A percentile compares a stretch with the other conserved stretches of the same genome.
Evolutionary conservation across 2,888 invertebrate species (phyloP).

Genomic region (Euplexia lucipara): DNA sequence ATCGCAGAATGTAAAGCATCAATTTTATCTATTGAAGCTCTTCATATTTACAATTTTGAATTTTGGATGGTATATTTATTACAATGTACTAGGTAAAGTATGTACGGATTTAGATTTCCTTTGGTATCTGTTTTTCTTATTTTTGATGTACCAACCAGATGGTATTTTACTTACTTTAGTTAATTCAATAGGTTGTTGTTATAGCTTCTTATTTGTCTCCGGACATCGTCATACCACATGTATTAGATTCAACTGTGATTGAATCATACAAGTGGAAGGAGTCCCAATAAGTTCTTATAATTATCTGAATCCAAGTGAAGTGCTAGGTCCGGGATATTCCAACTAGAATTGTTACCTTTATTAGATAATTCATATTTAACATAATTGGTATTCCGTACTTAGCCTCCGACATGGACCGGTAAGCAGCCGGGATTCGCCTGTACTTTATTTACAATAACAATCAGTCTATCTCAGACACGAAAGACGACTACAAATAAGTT

Average conservation of each 20-base stretch:
- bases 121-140: conserved; percentile 33
- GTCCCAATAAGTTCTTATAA: conserved; percentile 74
- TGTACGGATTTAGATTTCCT: conserved; percentile 39
- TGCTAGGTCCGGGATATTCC: conserved; percentile 68
- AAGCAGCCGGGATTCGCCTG: conserved; percentile 70
- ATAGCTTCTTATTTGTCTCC: conserved; percentile 50
- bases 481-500: conserved; percentile 76
- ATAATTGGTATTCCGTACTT: conserved; percentile 67
- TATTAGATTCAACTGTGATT: conserved; percentile 79
- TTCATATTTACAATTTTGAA: conserved; percentile 68
- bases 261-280: conserved; percentile 82
- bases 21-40: conserved; percentile 39
- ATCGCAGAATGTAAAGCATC: conserved; percentile 44
- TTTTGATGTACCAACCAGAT: conserved; percentile 39
- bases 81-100: conserved; percentile 52
- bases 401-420: conserved; percentile 76
- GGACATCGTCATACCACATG: conserved; percentile 76
- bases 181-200: conserved; percentile 49
- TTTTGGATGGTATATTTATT: conserved; percentile 55
- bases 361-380: conserved; percentile 51
- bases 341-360: conserved; percentile 62
- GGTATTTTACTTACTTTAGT: conserved; percentile 42
- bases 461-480: conserved; percentile 86
- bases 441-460: conserved; percentile 76
- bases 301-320: conserved; percentile 77